These are phyloP conservation scores for Mus minutoides DNA, from an alignment of 2,797 vertebrate genomes.

Conservation along the genomic window DNA sequence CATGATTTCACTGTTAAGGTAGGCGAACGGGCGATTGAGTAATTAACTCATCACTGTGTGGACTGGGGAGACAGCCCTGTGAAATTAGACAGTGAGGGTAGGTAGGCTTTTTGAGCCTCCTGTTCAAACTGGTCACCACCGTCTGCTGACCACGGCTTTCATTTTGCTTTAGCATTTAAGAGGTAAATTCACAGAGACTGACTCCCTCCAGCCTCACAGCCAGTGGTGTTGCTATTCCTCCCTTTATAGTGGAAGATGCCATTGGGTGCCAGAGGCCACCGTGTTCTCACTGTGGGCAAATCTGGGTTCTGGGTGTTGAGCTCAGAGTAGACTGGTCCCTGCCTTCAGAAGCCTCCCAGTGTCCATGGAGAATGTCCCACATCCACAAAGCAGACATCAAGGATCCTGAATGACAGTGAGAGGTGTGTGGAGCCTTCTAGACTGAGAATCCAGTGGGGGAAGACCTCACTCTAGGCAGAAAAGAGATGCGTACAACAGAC, in stretches of 20 bases:
- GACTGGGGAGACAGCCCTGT: not conserved
- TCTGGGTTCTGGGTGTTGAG: not conserved
- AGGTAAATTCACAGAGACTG: not conserved
- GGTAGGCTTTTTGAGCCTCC: not conserved
- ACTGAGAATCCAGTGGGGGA: not conserved
- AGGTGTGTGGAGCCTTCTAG: not conserved
- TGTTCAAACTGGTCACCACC: not conserved
- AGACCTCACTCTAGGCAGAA: not conserved
- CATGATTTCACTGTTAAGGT: slow-evolving; percentile 48
- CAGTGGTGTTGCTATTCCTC: not conserved
- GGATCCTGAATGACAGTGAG: fast-evolving
- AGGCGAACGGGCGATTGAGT: not conserved
- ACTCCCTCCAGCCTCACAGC: fast-evolving
- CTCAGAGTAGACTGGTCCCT: not conserved
- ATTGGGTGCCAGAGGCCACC: not conserved
- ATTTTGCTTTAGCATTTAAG: not conserved
- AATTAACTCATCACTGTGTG: not conserved
- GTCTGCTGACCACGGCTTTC: not conserved
- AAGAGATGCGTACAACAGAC: too few species aligned
- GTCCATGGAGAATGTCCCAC: fast-evolving
- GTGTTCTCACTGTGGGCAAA: not conserved
- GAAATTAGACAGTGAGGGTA: not conserved
- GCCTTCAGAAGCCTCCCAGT: not conserved
- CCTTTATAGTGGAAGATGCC: not conserved
- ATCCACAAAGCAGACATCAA: fast-evolving